Conservation (phyloP, 2,113 vertebrate species). For the Cebidichthys violaceus region DNA sequence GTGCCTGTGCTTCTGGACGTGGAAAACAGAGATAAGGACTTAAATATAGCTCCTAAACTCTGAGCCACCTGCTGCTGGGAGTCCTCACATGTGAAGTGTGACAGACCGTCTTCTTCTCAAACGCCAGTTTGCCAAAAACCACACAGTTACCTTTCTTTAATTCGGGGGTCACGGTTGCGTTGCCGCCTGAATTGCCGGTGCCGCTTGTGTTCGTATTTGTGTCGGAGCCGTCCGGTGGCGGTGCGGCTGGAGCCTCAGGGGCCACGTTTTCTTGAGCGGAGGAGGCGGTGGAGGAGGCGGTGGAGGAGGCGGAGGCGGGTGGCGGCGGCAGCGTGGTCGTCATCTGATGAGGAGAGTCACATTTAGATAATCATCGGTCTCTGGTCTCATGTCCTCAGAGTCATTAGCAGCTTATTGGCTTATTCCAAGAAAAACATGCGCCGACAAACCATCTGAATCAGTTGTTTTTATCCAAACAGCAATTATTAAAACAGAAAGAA, state of each 20-base stretch:
- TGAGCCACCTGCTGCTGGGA: slow-evolving; percentile 35
- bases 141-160: slow-evolving; percentile 29
- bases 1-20: slow-evolving; percentile 44
- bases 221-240: neutral
- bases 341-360: slow-evolving; percentile 19
- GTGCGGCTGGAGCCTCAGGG: neutral
- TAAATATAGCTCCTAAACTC: slow-evolving; percentile 66
- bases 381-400: slow-evolving; percentile 1
- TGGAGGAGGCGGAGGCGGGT: too few species aligned
- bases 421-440: slow-evolving; percentile 5
- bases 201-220: neutral
- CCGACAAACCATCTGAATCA: slow-evolving; percentile 4
- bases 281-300: neutral
- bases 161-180: neutral
- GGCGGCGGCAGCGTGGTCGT: accelerated
- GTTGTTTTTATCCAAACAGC: neutral
- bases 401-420: slow-evolving; percentile 26
- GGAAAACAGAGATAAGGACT: slow-evolving; percentile 62
- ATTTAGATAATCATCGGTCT: slow-evolving; percentile 2
- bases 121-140: neutral
- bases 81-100: slow-evolving; percentile 2
- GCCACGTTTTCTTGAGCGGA: neutral
- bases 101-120: slow-evolving; percentile 17
- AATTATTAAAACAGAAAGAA: neutral
- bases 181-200: slow-evolving; percentile 10